phyloP scores from a whole-genome alignment of 2,888 invertebrate species.

The Idaea dimidiata region DNA sequence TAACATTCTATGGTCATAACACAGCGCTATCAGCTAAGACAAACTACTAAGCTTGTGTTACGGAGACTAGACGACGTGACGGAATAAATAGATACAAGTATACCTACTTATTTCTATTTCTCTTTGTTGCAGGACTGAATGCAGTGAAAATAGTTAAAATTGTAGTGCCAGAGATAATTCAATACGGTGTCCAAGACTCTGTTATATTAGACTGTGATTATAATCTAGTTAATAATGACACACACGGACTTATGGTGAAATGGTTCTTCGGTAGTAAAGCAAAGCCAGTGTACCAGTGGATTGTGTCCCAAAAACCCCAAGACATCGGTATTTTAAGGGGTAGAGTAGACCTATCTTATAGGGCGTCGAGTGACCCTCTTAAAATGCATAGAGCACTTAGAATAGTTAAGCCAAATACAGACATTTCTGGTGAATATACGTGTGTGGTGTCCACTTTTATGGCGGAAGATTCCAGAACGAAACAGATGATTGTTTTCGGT shows the following conservation, averaged over 20 bases:
- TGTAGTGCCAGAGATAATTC: slow-evolving; percentile 82
- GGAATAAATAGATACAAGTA: too few relatives aligned
- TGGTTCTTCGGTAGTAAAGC: slow-evolving; percentile 87
- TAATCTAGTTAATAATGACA: slow-evolving; percentile 78
- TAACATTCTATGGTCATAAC: too few relatives aligned
- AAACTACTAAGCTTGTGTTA: too few relatives aligned
- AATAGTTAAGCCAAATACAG: slow-evolving; percentile 86
- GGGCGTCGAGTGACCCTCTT: slow-evolving; percentile 83
- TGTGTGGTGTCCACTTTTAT: slow-evolving; percentile 87
- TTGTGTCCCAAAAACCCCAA: slow-evolving; percentile 84
- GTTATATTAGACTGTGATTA: slow-evolving; percentile 89
- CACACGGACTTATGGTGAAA: slow-evolving; percentile 86
- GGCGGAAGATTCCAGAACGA: slow-evolving; percentile 84
- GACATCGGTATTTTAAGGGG: slow-evolving; percentile 80
- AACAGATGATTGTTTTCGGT: slow-evolving; percentile 86
- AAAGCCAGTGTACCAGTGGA: slow-evolving; percentile 89
- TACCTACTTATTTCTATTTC: neutral
- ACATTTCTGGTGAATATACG: slow-evolving; percentile 87
- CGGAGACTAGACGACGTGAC: too few relatives aligned
- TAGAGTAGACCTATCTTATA: slow-evolving; percentile 83
- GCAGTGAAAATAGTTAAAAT: slow-evolving; percentile 83
- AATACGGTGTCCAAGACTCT: slow-evolving; percentile 81
- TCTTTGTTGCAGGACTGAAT: slow-evolving; percentile 75
- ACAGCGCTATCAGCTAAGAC: too few relatives aligned
- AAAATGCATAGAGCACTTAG: slow-evolving; percentile 87